phyloP scores from a whole-genome alignment of 2,888 invertebrate species.

The Ormyrus nitidulus region DNA sequence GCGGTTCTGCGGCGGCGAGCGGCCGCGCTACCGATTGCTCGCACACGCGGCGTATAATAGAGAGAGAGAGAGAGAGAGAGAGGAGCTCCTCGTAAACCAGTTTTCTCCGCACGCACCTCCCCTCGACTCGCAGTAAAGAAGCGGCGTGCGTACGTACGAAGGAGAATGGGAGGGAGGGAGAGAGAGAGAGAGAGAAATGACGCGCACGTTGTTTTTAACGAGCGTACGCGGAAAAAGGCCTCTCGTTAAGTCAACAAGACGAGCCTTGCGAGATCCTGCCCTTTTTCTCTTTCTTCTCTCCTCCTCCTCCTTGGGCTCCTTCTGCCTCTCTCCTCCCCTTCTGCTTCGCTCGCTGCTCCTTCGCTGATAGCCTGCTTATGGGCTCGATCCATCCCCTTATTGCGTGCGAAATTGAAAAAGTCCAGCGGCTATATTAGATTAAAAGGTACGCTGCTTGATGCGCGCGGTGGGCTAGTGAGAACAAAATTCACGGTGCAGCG shows the following conservation, averaged over 20 bases:
- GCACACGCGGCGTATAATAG: slow-evolving; percentile 31
- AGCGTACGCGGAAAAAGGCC: slow-evolving; percentile 58
- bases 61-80: slow-evolving; percentile 30
- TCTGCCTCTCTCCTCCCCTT: slow-evolving; percentile 10
- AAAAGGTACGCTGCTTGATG: slow-evolving; percentile 32
- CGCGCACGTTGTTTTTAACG: slow-evolving; percentile 57
- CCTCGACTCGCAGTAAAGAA: slow-evolving; percentile 9
- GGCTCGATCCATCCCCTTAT: slow-evolving; percentile 47
- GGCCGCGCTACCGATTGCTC: slow-evolving; percentile 48
- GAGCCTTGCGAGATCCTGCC: slow-evolving; percentile 51
- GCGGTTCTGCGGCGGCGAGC: slow-evolving; percentile 25
- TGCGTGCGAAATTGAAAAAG: slow-evolving; percentile 58
- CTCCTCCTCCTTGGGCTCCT: not conserved
- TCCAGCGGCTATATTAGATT: slow-evolving; percentile 55
- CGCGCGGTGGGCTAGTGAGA: not conserved
- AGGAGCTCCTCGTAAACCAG: slow-evolving; percentile 52
- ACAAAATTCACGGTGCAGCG: slow-evolving; percentile 30
- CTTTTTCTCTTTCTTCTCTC: slow-evolving; percentile 46
- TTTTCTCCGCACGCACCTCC: slow-evolving; percentile 35
- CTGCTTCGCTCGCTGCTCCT: slow-evolving; percentile 20
- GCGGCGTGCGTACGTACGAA: slow-evolving; percentile 8
- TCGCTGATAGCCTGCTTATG: slow-evolving; percentile 54
- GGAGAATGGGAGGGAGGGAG: not conserved
- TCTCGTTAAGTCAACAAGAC: slow-evolving; percentile 59
- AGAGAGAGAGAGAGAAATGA: slow-evolving; percentile 43